Base-by-base conservation (phyloP, 2,797 vertebrate genomes). In the Phataginus tricuspis region DNA sequence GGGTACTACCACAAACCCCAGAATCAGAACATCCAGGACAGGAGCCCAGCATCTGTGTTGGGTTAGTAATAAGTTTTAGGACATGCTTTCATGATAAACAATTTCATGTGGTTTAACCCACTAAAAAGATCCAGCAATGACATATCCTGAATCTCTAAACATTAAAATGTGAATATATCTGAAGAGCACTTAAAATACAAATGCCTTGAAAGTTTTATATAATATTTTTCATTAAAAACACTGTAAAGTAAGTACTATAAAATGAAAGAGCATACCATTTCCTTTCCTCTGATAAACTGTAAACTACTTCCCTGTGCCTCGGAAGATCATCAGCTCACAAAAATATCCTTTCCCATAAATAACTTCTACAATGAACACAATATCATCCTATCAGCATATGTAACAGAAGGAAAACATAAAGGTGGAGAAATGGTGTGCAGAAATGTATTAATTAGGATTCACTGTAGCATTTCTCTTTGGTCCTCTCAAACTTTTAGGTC, bases 261-360 rank as follows among this genome's bases (percentile, higher is more conserved):
- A 92, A 75, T 80, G 12, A 94, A 83, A 94, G 42, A 45, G n/a
- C 23, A 63, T 7, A 86, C 15, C 39, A 55, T 74, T 83, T 86
- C 61, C 78, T 92, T 96, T 96, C 61, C 74, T 90, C 23, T 92
- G 25, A 90, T 91, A 68, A 90, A 86, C 37, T 82, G 39, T 64
- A 83, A 85, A 80, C 80, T 75, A 90, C 59, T 93, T 90, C 55
- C 74, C 64, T 80, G 68, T 68, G 85, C 74, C 34, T 79, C 42
- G 25, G 7, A 80, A 53, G 45, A 64, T 10, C 59, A 74, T 66
- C 66, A 89, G 34, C 74, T 96, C 39, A 90, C 42, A 68, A 51
- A 86, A 95, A 29, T 34, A 74, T 82, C 34, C 42, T 80, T 85
- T 87, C 55, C 25, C 14, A 71, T 31, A 93, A 95, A 91, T 53